Conservation (phyloP, 2,113 vertebrate genomes). For the Gambusia holbrooki region DNA sequence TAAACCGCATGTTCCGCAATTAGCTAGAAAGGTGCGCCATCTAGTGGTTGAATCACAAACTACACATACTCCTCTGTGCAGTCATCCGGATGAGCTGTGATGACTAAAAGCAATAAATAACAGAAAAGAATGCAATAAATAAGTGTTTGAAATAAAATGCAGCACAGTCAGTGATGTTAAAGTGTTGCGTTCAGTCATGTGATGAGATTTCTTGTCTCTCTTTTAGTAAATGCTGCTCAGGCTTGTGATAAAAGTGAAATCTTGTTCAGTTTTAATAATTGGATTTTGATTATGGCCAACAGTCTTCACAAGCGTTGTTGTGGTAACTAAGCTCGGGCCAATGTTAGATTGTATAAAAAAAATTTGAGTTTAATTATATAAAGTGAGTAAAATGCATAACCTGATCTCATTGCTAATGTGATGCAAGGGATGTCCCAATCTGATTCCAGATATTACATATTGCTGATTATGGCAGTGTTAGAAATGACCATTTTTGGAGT, state of each 20-base stretch:
- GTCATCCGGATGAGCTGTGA: neutral
- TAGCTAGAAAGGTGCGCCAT: slow-evolving; percentile 30
- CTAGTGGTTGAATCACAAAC: slow-evolving; percentile 34
- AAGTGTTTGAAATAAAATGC: neutral
- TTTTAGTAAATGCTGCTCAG: neutral
- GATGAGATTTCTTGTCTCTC: neutral
- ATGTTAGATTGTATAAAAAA: too few species aligned
- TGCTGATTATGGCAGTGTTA: neutral
- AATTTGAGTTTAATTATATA: too few species aligned
- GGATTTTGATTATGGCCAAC: neutral
- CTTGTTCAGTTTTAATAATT: neutral
- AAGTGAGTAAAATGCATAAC: too few species aligned
- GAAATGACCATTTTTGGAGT: too few species aligned
- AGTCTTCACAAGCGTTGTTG: neutral
- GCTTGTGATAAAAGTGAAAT: neutral
- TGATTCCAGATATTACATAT: neutral
- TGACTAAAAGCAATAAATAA: neutral
- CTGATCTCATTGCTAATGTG: neutral
- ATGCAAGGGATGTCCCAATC: neutral
- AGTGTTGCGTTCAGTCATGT: neutral
- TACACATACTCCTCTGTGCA: neutral
- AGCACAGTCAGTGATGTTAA: neutral
- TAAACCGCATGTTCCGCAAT: slow-evolving; percentile 21
- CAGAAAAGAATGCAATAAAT: slow-evolving; percentile 6
- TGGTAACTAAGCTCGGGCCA: neutral